Evolutionary conservation across 2,888 invertebrate genomes (phyloP).

Genomic region (Ectemnius continuus): DNA sequence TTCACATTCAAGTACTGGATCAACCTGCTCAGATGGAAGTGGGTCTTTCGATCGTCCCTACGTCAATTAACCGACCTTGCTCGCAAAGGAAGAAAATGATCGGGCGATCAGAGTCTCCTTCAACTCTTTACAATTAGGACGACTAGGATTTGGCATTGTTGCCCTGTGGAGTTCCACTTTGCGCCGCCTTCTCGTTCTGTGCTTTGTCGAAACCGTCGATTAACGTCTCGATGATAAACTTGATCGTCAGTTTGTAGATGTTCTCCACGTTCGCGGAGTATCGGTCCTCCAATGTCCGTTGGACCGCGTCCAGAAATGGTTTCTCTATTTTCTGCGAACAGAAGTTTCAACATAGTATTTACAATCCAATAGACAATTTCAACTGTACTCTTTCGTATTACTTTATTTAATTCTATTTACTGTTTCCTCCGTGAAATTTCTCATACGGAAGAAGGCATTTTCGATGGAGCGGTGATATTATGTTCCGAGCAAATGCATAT

Average conservation of each 20-base stretch:
- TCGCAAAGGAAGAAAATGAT: conserved; percentile 10
- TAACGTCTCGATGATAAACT: conserved; percentile 91
- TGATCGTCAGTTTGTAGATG: conserved; percentile 92
- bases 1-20: no score
- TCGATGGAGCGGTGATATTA: neutral
- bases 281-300: conserved; percentile 90
- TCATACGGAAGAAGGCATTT: no score
- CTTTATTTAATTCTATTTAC: no score
- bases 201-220: conserved; percentile 86
- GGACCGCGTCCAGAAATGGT: conserved; percentile 92
- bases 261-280: conserved; percentile 94
- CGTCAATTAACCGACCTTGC: no score
- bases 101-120: conserved; percentile 4
- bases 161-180: conserved; percentile 77
- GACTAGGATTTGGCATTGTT: conserved; percentile 63
- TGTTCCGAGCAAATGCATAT: no score
- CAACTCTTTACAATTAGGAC: conserved; percentile 33
- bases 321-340: conserved; percentile 90
- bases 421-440: no score
- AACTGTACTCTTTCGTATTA: no score
- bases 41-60: no score
- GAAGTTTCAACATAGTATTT: conserved; percentile 32
- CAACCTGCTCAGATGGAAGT: no score
- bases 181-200: conserved; percentile 77
- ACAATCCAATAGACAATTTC: neutral